Conservation (phyloP, 2,888 invertebrate genomes). For the Eristalis pertinax region DNA sequence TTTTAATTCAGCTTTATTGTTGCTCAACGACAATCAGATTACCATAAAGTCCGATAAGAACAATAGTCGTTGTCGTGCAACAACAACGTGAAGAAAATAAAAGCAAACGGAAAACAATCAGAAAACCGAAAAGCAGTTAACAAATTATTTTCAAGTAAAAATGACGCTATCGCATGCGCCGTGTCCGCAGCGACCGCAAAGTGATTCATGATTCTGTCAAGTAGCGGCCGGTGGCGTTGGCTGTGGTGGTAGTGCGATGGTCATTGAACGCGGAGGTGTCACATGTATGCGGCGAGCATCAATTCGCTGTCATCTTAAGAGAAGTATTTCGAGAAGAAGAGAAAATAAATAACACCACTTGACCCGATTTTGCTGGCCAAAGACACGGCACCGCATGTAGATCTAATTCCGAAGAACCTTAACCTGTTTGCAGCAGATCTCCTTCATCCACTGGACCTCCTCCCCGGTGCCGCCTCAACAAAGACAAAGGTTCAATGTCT, state of each 20-base stretch:
- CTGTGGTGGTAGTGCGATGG: constrained; percentile 14
- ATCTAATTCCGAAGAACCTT: constrained; percentile 29
- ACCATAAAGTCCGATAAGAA: neutral
- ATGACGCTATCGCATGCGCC: neutral
- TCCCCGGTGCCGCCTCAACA: neutral
- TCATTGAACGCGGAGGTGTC: constrained; percentile 70
- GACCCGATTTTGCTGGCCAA: constrained; percentile 46
- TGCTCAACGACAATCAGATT: neutral
- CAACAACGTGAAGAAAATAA: neutral
- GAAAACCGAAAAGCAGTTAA: neutral
- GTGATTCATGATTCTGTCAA: constrained; percentile 55
- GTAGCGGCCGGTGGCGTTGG: neutral
- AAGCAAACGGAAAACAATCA: neutral
- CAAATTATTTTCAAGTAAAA: neutral
- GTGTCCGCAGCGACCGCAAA: neutral
- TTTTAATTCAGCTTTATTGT: neutral
- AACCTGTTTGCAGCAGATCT: constrained; percentile 46
- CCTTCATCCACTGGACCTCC: neutral
- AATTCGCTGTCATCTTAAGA: neutral
- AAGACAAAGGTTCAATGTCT: constrained; percentile 1
- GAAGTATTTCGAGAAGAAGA: constrained; percentile 1
- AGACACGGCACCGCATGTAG: neutral
- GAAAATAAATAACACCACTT: constrained; percentile 35
- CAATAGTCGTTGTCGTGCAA: neutral
- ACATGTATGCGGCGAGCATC: constrained; percentile 9